Base-by-base conservation (phyloP, 2,888 invertebrate genomes). In the Aspidiotus rigidus region DNA sequence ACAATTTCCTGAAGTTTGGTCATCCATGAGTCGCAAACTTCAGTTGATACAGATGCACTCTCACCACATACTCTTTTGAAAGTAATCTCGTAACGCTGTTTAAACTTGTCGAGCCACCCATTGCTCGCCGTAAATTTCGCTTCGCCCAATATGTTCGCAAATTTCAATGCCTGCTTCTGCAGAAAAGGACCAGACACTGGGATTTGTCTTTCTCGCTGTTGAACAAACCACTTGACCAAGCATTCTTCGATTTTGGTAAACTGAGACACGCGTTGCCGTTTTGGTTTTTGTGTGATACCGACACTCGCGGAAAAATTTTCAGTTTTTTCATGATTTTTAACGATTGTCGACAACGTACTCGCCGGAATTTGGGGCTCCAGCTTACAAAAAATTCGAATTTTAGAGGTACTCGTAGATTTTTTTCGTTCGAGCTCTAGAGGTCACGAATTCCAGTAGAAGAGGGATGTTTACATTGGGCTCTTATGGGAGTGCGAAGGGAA, bases 1-100 rank as follows among this genome's bases (percentile, higher is more conserved):
- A 73, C 62, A 62, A 71, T 67, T 69, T 72, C 67, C 71, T 57
- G 70, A 66, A 72, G 61, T 71, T 71, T 49, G 41, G 71, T 63
- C 64, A 71, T 73, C 72, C 72, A 73, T 53, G 73, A 49, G 53
- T 44, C 53, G 63, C 71, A 72, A 56, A 69, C 69, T 11, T 42
- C 56, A 28, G 53, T 15, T 10, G 42, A 28, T 7, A 71, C 69
- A 57, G 49, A 49, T 11, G 70, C 72, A 60, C 73, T 73, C 72
- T 74, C 73, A 69, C 72, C 73, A 60, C 74, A 72, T 8, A 73
- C 69, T 73, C 73, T 74, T 71, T 69, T 55, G 70, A 74, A 74
- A 70, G 70, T 71, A 71, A 74, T 44, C 10, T 72, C 71, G 62
- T 74, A 40, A 71, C 74, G 71, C 72, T 73, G n/a, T 71, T 70